phyloP scores from a whole-genome alignment of 2,888 invertebrate species.

The Mechanitis messenoides region DNA sequence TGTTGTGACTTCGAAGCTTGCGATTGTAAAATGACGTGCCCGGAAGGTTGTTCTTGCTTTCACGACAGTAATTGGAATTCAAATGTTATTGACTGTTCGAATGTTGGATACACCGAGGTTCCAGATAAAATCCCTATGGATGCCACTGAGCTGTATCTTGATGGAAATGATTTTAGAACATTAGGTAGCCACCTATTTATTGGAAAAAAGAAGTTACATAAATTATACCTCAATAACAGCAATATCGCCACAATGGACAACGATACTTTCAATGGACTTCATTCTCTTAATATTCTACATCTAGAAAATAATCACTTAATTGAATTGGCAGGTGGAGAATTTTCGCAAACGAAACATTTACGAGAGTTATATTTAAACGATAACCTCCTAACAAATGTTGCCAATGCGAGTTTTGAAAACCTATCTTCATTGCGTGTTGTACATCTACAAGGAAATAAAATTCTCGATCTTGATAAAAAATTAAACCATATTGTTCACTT shows the following conservation, averaged over 20 bases:
- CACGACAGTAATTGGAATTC: slow-evolving; percentile 90
- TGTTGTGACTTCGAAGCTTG: slow-evolving; percentile 93
- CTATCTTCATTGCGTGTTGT: slow-evolving; percentile 83
- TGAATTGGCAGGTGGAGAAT: slow-evolving; percentile 84
- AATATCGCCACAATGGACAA: slow-evolving; percentile 84
- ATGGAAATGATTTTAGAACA: slow-evolving; percentile 85
- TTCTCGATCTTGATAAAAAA: slow-evolving; percentile 82
- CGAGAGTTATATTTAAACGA: slow-evolving; percentile 88
- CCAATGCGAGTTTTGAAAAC: slow-evolving; percentile 84
- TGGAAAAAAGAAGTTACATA: slow-evolving; percentile 87
- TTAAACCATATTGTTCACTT: slow-evolving; percentile 77
- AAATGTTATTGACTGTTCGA: slow-evolving; percentile 89
- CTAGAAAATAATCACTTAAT: slow-evolving; percentile 85
- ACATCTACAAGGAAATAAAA: slow-evolving; percentile 84
- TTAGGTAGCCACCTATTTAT: slow-evolving; percentile 89
- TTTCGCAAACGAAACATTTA: slow-evolving; percentile 85
- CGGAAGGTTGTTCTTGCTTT: slow-evolving; percentile 88
- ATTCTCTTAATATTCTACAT: slow-evolving; percentile 83
- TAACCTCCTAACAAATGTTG: slow-evolving; percentile 83
- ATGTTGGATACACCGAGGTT: slow-evolving; percentile 81
- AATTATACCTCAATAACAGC: slow-evolving; percentile 86
- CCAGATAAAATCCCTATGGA: slow-evolving; percentile 91
- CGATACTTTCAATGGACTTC: slow-evolving; percentile 86
- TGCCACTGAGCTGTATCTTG: slow-evolving; percentile 89
- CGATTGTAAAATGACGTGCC: slow-evolving; percentile 93